These are phyloP conservation scores for Hemicordylus capensis DNA, from an alignment of 2,113 vertebrate genomes.

Conservation along the genomic window DNA sequence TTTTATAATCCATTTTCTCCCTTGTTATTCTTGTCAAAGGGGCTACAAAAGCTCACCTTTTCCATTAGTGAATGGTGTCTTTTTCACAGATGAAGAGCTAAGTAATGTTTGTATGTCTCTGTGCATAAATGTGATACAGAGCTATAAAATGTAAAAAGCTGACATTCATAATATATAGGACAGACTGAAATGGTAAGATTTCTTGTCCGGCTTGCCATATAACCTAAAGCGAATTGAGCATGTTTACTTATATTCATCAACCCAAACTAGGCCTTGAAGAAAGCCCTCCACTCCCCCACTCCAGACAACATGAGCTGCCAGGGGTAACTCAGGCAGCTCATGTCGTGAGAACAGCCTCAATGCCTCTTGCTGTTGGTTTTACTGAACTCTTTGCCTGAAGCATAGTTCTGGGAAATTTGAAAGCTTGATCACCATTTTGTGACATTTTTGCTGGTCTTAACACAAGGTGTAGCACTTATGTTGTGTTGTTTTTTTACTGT, in stretches of 20 bases:
- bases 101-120: neutral
- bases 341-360: no score
- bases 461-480: no score
- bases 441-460: no score
- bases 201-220: neutral
- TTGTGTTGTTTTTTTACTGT: no score
- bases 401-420: no score
- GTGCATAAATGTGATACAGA: neutral
- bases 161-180: neutral
- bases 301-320: no score
- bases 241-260: neutral
- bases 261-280: neutral
- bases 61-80: constrained; percentile 13
- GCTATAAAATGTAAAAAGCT: constrained; percentile 5
- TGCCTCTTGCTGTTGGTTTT: no score
- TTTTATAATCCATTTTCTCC: constrained; percentile 28
- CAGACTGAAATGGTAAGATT: neutral
- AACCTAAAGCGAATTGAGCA: neutral
- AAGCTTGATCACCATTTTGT: no score
- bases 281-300: no score
- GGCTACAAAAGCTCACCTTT: constrained; percentile 20
- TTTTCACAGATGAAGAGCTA: constrained; percentile 34
- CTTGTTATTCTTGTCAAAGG: constrained; percentile 6
- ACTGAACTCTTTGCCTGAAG: no score
- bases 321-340: no score